Evolutionary conservation across 2,888 invertebrate genomes (phyloP).

Genomic region (Rutpela maculata): DNA sequence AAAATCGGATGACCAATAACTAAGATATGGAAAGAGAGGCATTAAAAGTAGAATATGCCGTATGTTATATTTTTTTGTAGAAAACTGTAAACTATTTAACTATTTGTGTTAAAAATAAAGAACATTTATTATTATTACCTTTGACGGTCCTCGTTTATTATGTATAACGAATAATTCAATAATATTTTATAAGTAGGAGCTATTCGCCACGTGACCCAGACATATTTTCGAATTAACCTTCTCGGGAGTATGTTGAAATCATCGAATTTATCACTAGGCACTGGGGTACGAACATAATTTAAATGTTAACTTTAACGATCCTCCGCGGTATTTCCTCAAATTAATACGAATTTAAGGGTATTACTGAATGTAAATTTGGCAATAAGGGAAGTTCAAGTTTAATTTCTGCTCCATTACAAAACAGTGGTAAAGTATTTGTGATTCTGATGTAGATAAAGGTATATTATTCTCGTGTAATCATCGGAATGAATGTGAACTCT

Average conservation of each 20-base stretch:
- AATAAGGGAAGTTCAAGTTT: conserved; percentile 49
- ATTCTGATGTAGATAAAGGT: neutral
- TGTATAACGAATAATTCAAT: neutral
- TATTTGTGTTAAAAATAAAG: too few species aligned
- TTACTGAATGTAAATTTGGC: conserved; percentile 55
- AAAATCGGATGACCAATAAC: too few species aligned
- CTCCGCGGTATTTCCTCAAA: conserved; percentile 44
- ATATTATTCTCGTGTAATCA: neutral
- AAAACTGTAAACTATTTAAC: too few species aligned
- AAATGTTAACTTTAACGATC: conserved; percentile 39
- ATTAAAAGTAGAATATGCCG: too few species aligned
- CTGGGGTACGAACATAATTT: conserved; percentile 23
- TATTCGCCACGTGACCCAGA: neutral
- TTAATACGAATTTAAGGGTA: conserved; percentile 53
- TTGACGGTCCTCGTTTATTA: too few species aligned
- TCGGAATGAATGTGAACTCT: neutral
- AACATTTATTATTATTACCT: too few species aligned
- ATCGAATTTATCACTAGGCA: conserved; percentile 26
- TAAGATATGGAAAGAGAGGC: too few species aligned
- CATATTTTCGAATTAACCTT: conserved; percentile 15
- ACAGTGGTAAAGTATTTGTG: neutral
- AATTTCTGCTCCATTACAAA: conserved; percentile 40
- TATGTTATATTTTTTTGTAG: too few species aligned
- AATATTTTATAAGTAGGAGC: neutral
- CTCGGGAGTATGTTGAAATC: conserved; percentile 6